Conservation (phyloP, 2,888 invertebrate species). For the Acanthopleura granulata region DNA sequence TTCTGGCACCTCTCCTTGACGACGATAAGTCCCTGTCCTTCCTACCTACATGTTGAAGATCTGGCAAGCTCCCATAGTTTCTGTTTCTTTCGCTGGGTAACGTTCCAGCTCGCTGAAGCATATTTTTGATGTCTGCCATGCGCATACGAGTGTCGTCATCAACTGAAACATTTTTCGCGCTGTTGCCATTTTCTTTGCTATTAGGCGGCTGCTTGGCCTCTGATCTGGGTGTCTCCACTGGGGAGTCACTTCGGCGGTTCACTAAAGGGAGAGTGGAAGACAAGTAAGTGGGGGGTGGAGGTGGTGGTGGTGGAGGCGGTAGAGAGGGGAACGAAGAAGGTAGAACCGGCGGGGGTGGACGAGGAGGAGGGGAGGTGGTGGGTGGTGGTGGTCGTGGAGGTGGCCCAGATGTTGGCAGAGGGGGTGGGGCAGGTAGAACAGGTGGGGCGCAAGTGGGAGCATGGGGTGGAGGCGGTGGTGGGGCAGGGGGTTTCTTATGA, state of each 20-base stretch:
- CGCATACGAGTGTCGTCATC: constrained; percentile 9
- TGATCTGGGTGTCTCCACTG: neutral
- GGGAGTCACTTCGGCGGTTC: neutral
- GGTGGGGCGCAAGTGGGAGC: neutral
- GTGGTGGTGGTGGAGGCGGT: neutral
- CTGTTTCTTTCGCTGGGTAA: neutral
- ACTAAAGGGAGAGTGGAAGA: neutral
- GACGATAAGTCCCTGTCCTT: neutral
- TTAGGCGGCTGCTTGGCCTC: neutral
- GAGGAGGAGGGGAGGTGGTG: neutral
- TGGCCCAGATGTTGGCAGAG: neutral
- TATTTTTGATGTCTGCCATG: constrained; percentile 10
- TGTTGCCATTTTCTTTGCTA: neutral
- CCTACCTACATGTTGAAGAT: neutral
- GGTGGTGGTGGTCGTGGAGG: neutral
- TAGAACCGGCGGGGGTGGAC: neutral
- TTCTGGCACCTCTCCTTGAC: neutral
- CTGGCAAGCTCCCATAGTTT: constrained; percentile 6
- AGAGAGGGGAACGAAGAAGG: neutral
- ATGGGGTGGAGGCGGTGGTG: constrained; percentile 2
- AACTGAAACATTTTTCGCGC: neutral
- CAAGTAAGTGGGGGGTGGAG: neutral
- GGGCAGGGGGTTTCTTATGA: neutral
- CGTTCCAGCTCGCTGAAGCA: constrained; percentile 10
- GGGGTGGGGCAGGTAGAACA: constrained; percentile 6